Conservation (phyloP, 2,797 vertebrate species). For the Melanogrammus aeglefinus region DNA sequence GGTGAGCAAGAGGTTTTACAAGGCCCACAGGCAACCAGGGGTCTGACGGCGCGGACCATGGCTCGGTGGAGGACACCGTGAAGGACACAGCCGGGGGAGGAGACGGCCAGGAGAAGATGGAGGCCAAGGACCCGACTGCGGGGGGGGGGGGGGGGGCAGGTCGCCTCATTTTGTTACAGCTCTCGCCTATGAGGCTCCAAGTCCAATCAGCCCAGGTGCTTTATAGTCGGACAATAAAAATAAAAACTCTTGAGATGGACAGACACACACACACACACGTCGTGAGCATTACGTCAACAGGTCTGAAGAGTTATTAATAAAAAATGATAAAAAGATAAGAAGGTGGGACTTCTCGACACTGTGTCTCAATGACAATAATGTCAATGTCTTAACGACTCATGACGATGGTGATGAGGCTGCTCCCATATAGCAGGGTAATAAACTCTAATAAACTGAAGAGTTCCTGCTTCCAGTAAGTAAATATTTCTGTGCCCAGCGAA, state of each 20-base stretch:
- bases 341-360: not conserved
- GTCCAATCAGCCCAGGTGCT: constrained; percentile 53
- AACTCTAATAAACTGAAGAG: not conserved
- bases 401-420: not conserved
- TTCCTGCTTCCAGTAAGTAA: not conserved
- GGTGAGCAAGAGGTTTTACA: not conserved
- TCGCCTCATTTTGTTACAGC: not conserved
- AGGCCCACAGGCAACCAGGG: not conserved
- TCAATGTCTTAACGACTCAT: not conserved
- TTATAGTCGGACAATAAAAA: constrained; percentile 44
- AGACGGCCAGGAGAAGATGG: not conserved
- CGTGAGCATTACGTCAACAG: not conserved
- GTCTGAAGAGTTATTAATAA: constrained; percentile 1
- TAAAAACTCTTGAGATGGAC: not conserved
- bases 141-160: not conserved
- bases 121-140: not conserved
- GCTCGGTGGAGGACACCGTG: not conserved
- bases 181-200: constrained; percentile 3
- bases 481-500: not conserved
- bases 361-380: not conserved
- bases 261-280: not conserved
- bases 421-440: not conserved
- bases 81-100: not conserved
- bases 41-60: not conserved
- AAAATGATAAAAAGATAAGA: not conserved